phyloP scores from a whole-genome alignment of 2,113 vertebrate species.

The Hylia prasina region DNA sequence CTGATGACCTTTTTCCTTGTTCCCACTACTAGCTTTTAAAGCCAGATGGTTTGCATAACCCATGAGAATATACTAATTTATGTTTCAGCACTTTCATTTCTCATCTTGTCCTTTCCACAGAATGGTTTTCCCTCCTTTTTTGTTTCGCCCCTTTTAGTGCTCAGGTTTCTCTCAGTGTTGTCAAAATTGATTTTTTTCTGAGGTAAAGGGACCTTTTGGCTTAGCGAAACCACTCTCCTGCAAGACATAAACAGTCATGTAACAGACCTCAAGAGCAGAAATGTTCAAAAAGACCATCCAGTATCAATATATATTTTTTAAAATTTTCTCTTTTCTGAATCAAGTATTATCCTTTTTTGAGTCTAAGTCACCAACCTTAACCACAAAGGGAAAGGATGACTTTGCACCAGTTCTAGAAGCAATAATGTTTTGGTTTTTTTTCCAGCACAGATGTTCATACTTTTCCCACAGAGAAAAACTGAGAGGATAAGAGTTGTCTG shows the following conservation, averaged over 20 bases:
- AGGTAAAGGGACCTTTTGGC: not conserved
- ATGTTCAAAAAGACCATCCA: not conserved
- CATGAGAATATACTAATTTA: slow-evolving; percentile 65
- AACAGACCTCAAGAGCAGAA: not conserved
- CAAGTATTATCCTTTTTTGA: not conserved
- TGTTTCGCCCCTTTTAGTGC: not conserved
- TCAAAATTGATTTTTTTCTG: slow-evolving; percentile 29
- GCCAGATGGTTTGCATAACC: slow-evolving; percentile 46
- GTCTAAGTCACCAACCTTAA: not conserved
- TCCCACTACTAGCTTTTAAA: slow-evolving; percentile 21
- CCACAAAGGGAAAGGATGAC: not conserved
- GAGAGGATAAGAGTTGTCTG: not conserved
- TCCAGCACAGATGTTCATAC: not conserved
- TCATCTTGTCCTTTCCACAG: slow-evolving; percentile 40
- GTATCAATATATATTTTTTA: accelerated
- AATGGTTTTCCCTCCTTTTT: slow-evolving; percentile 28
- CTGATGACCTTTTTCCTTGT: slow-evolving; percentile 40
- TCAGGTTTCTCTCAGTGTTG: not conserved
- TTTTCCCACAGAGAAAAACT: not conserved
- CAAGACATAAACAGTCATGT: not conserved
- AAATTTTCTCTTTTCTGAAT: not conserved
- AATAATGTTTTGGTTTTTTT: not conserved
- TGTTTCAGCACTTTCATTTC: slow-evolving; percentile 56
- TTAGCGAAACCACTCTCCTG: not conserved
- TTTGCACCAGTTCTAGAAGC: not conserved